phyloP scores from a whole-genome alignment of 1,140 invertebrate species.

The Gryllus bimaculatus region DNA sequence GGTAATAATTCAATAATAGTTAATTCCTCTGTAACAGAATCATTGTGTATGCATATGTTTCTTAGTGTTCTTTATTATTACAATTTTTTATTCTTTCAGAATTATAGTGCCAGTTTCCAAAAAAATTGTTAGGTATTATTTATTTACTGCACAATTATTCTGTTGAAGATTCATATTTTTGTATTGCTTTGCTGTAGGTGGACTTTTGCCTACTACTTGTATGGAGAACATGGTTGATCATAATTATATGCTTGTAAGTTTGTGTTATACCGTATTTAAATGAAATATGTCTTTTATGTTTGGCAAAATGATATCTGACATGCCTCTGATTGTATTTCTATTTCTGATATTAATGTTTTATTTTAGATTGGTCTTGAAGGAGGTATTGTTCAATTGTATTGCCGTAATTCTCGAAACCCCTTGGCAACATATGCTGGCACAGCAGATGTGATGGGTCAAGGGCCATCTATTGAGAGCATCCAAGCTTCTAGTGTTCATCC shows the following conservation, averaged over 20 bases:
- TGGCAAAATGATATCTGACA: not conserved
- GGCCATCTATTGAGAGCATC: slow-evolving; percentile 35
- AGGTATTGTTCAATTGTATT: slow-evolving; percentile 43
- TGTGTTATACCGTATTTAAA: too few relatives aligned
- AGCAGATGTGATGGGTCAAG: slow-evolving; percentile 26
- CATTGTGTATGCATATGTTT: too few relatives aligned
- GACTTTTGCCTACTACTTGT: not conserved
- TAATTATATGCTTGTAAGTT: not conserved
- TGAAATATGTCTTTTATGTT: not conserved
- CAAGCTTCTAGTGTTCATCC: slow-evolving; percentile 50
- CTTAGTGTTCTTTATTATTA: too few relatives aligned
- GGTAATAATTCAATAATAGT: too few relatives aligned
- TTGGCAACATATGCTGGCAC: slow-evolving; percentile 39
- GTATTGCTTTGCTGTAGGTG: not conserved
- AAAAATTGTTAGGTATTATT: too few relatives aligned
- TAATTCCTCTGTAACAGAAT: too few relatives aligned
- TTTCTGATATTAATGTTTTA: not conserved
- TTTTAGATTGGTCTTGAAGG: slow-evolving; percentile 42
- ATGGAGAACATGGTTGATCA: not conserved
- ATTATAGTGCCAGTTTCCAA: too few relatives aligned
- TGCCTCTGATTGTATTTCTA: not conserved
- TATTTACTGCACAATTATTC: not conserved
- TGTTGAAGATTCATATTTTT: not conserved
- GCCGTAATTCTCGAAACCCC: slow-evolving; percentile 36
- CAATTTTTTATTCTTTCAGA: too few relatives aligned